Base-by-base conservation (phyloP, 2,888 invertebrate species). In the Leptinotarsa peninsularis region DNA sequence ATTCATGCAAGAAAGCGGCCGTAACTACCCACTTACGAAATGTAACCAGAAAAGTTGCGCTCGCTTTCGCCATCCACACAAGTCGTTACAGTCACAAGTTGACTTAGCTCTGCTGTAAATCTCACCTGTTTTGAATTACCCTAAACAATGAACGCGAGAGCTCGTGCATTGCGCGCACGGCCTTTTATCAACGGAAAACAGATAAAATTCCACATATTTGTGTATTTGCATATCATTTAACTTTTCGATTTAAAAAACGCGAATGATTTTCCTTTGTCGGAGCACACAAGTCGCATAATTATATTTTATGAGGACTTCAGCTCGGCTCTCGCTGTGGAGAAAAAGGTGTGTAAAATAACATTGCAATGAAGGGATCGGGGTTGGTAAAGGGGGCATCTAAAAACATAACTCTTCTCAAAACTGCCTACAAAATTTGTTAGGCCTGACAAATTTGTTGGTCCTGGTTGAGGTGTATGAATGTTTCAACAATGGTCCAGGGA, bases 131-230 rank as follows among this genome's bases (percentile, higher is more conserved):
- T 66, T 33, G 82, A 76, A 80, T 67, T 83, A 86, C 86, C 87
- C 86, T 87, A 88, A 43, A 86, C 76, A 84, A 85, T 85, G 84
- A 82, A 84, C 88, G 87, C 88, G 88, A 81, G 86, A 87, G 88
- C 87, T 81, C 86, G 83, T 89, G 89, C 89, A 88, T 88, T 89
- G 88, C 88, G 88, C 88, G 88, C 88, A 88, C 83, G 86, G 88
- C 88, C 87, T 86, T 85, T 78, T 84, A 49, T 80, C 80, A 74
- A 73, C 72, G 75, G 17, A 43, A 67, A 67, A 69, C 49, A 71
- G 52, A 74, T 50, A 75, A 75, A 71, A 67, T 67, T 69, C 76
- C 74, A 74, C 76, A 76, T 76, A 71, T 58, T 33, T 71, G 56
- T 63, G 63, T 63, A 68, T 63, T 72, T 72, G 67, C 66, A 49